Evolutionary conservation across 2,113 vertebrate genomes (phyloP), one percentile per base, ranked within the genome.

Genomic region (Thomomys bottae): DNA sequence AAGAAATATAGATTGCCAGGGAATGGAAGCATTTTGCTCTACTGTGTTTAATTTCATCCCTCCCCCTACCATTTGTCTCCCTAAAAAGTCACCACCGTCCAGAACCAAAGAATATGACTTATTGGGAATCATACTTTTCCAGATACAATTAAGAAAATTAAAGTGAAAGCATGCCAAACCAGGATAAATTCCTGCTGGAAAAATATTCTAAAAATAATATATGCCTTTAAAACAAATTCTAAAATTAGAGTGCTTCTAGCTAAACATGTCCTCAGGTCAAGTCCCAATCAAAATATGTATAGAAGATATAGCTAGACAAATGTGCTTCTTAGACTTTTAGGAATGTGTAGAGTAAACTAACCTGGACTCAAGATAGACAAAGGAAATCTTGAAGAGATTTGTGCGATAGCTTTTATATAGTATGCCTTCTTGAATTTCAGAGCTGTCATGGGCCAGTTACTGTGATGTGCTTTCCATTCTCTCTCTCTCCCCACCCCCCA

Each of bases 61-160:
- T 85, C 4, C 3, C 1, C 18, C 9, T 2, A 11, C 4, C 18
- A 8, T 1, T 6, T 36, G 24, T 12, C 5, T 30, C 1, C 15
- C 6, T 8, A 67, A 18, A 54, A 78, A 57, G 79, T 85, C 26
- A 67, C 12, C 23, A 18, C 63, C 26, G 81, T 18, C 24, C 24
- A 91, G 71, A 82, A 70, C 11, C 34, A 83, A 49, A 83, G 32
- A 87, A 63, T 87, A n/a, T 83, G 54, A 40, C 75, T 66, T 73
- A n/a, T 20, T 42, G 26, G 28, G 42, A 85, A 86, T 40, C 49
- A 6, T 14, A 30, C 42, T n/a, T 76, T 28, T 84, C 21, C 12
- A 36, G 36, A 81, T 24, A 34, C 36, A 79, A 66, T 59, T 72
- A 86, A 79, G 21, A 75, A 88, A 91, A 64, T 70, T 70, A 68